Conservation (phyloP, 2,888 invertebrate genomes). For the Crepidodera aurea region DNA sequence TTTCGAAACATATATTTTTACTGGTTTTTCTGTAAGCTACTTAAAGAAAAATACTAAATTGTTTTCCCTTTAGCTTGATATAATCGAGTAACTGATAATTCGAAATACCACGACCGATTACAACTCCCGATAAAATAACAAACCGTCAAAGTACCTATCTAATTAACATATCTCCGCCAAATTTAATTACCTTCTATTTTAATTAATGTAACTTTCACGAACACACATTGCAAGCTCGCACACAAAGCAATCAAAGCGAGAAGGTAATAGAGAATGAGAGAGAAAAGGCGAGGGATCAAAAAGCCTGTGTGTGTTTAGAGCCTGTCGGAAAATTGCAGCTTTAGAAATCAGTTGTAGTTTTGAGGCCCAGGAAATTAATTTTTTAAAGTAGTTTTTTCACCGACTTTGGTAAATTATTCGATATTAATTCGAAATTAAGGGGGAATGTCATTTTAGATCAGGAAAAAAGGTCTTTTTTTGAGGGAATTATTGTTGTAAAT, state of each 20-base stretch:
- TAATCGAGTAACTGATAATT: not conserved
- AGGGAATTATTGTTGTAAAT: too few relatives aligned
- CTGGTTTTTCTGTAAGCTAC: too few relatives aligned
- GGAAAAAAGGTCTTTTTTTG: too few relatives aligned
- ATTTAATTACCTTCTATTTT: constrained; percentile 45
- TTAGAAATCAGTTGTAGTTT: not conserved
- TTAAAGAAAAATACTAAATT: too few relatives aligned
- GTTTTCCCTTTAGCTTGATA: too few relatives aligned
- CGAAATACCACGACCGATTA: not conserved
- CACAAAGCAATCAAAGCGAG: constrained; percentile 17
- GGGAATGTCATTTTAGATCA: too few relatives aligned
- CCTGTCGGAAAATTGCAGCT: constrained; percentile 7
- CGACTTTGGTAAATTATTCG: too few relatives aligned
- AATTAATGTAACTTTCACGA: constrained; percentile 36
- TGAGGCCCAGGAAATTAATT: too few relatives aligned
- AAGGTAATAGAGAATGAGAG: not conserved
- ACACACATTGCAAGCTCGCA: constrained; percentile 16
- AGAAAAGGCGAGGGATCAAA: constrained; percentile 3
- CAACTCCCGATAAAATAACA: constrained; percentile 4
- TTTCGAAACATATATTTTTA: too few relatives aligned
- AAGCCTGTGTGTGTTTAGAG: constrained; percentile 8
- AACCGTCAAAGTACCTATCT: constrained; percentile 27
- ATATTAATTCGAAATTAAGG: too few relatives aligned
- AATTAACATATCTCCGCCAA: constrained; percentile 48
- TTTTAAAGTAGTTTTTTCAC: too few relatives aligned